Conservation (phyloP, 2,888 invertebrate species). For the Pachycephus smyrnensis region DNA sequence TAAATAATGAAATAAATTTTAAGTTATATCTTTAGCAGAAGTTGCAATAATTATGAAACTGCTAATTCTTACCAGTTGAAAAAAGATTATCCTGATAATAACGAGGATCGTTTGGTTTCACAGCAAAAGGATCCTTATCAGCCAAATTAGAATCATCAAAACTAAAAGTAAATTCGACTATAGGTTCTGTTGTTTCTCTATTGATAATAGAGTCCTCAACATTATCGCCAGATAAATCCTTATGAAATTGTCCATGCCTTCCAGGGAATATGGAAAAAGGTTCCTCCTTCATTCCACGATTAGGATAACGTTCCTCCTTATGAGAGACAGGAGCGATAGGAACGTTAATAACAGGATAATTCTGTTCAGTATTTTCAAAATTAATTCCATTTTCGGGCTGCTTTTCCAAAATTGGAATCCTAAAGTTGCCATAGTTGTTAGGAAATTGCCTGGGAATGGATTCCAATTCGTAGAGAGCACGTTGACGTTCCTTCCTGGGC, state of each 20-base stretch:
- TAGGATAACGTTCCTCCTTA: background rate
- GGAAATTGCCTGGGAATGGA: background rate
- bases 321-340: background rate
- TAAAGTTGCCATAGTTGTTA: background rate
- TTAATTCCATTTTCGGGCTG: background rate
- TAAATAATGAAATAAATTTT: background rate
- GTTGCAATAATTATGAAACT: background rate
- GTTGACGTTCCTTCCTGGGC: background rate
- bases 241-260: slow-evolving; percentile 18
- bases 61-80: slow-evolving; percentile 5
- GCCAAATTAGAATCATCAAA: slow-evolving; percentile 44
- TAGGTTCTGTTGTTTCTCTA: slow-evolving; percentile 18
- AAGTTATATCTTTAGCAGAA: background rate
- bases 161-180: slow-evolving; percentile 55
- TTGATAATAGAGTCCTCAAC: slow-evolving; percentile 21
- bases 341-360: background rate
- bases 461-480: background rate
- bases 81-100: slow-evolving; percentile 52
- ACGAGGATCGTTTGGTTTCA: slow-evolving; percentile 64
- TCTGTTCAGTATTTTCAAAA: background rate
- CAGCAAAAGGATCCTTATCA: slow-evolving; percentile 55
- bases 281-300: slow-evolving; percentile 35
- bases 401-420: background rate
- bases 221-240: slow-evolving; percentile 16
- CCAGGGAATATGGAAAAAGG: slow-evolving; percentile 26